Base-by-base conservation (phyloP, 2,888 invertebrate species). In the Coelogynopora nodosa region DNA sequence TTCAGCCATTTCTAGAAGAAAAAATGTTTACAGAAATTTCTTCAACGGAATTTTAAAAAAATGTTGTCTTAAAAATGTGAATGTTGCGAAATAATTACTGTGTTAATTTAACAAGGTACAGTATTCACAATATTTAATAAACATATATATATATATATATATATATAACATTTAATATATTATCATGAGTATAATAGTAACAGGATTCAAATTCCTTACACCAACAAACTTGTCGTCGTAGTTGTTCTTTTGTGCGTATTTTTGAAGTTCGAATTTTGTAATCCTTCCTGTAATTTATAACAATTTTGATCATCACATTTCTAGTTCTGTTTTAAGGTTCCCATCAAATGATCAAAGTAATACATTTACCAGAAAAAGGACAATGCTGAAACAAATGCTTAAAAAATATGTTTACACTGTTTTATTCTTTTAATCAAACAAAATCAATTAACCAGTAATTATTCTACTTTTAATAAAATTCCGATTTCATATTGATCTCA, bases 1-100 rank as follows among this genome's bases (percentile, higher is more conserved):
- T 87, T 87, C 87, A 86, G 10, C 87, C 87, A 87, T 87, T 87
- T 87, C 86, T 86, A 31, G 23, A n/a, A n/a, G n/a, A n/a, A 83
- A 86, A 85, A 84, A 18, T 49, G 49, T 49, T 13, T 13, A 49
- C 49, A 49, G 49, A 13, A 18, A 49, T 49, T 13, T n/a, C n/a
- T n/a, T n/a, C n/a, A n/a, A n/a, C n/a, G n/a, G n/a, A n/a, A n/a
- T n/a, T n/a, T n/a, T n/a, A n/a, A n/a, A n/a, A n/a, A n/a, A n/a
- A n/a, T n/a, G n/a, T n/a, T n/a, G n/a, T n/a, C n/a, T n/a, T n/a
- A n/a, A n/a, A n/a, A n/a, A n/a, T n/a, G n/a, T n/a, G n/a, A n/a
- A n/a, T n/a, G n/a, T n/a, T n/a, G n/a, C n/a, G n/a, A n/a, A n/a
- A n/a, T n/a, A n/a, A n/a, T n/a, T n/a, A n/a, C n/a, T n/a, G n/a